phyloP scores from a whole-genome alignment of 2,888 invertebrate genomes.

The Halictus ligatus region DNA sequence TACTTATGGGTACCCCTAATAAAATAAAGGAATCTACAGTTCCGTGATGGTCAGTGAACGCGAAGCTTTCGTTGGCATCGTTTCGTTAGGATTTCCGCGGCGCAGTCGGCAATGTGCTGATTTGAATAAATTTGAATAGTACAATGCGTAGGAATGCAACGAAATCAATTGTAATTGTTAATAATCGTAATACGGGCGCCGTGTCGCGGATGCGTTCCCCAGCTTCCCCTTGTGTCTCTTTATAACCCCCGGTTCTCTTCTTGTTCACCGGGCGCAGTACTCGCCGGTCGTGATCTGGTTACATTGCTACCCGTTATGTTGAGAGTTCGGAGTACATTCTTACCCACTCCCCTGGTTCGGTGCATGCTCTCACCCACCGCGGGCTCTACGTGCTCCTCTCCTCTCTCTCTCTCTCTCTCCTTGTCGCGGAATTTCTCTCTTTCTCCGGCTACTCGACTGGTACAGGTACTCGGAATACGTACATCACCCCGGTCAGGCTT shows the following conservation, averaged over 20 bases:
- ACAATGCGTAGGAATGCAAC: slow-evolving; percentile 73
- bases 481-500: slow-evolving; percentile 57
- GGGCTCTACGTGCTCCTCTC: slow-evolving; percentile 13
- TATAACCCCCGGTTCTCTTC: slow-evolving; percentile 43
- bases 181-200: slow-evolving; percentile 77
- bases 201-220: slow-evolving; percentile 49
- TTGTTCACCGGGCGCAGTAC: slow-evolving; percentile 51
- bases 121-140: slow-evolving; percentile 81
- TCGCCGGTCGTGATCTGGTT: slow-evolving; percentile 77
- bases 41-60: background rate
- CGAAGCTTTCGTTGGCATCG: background rate
- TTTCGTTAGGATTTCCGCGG: background rate
- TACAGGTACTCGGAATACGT: slow-evolving; percentile 60
- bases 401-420: slow-evolving; percentile 18
- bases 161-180: slow-evolving; percentile 81
- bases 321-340: slow-evolving; percentile 76
- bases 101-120: slow-evolving; percentile 41
- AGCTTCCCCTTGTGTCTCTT: slow-evolving; percentile 35
- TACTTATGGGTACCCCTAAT: background rate
- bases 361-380: slow-evolving; percentile 34
- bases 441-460: slow-evolving; percentile 38
- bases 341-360: slow-evolving; percentile 62
- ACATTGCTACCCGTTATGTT: slow-evolving; percentile 80
- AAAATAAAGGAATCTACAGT: background rate
- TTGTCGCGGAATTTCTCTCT: slow-evolving; percentile 25